A percentile compares a stretch with the other conserved stretches of the same genome.
Evolutionary conservation across 2,113 vertebrate genomes (phyloP).

Genomic region (Panthera leo): DNA sequence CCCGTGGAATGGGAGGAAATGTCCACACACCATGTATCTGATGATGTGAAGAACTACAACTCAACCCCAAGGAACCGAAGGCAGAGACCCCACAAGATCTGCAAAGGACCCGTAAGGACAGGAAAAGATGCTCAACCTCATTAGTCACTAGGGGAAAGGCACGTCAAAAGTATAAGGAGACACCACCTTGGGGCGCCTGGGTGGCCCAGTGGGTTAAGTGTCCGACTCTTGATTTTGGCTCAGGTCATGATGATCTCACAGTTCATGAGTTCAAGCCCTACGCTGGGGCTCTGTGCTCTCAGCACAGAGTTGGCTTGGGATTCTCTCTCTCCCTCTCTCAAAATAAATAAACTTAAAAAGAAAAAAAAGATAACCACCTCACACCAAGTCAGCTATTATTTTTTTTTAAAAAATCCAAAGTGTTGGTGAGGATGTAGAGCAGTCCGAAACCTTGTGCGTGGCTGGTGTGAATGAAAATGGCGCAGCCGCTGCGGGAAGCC

Average conservation of each 20-base stretch:
- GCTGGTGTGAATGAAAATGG: not conserved
- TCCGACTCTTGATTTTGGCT: no score
- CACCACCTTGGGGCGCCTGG: not conserved
- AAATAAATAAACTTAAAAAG: no score
- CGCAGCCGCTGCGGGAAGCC: not conserved
- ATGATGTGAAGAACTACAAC: not conserved
- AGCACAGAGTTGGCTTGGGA: no score
- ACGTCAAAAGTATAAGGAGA: not conserved
- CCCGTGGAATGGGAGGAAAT: not conserved
- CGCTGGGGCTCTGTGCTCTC: no score
- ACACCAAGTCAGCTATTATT: not conserved
- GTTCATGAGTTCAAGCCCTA: no score
- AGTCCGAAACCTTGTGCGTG: not conserved
- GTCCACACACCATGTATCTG: not conserved
- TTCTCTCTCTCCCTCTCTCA: no score
- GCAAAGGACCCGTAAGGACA: not conserved
- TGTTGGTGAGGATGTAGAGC: not conserved
- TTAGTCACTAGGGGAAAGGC: not conserved
- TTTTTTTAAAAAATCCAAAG: not conserved
- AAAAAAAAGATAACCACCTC: not conserved
- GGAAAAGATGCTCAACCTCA: not conserved
- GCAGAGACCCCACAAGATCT: not conserved
- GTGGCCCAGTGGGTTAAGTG: no score
- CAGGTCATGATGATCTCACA: no score
- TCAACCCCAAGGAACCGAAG: not conserved